These are phyloP conservation scores for Serripes groenlandicus DNA, from an alignment of 2,888 invertebrate genomes.

Conservation along the genomic window DNA sequence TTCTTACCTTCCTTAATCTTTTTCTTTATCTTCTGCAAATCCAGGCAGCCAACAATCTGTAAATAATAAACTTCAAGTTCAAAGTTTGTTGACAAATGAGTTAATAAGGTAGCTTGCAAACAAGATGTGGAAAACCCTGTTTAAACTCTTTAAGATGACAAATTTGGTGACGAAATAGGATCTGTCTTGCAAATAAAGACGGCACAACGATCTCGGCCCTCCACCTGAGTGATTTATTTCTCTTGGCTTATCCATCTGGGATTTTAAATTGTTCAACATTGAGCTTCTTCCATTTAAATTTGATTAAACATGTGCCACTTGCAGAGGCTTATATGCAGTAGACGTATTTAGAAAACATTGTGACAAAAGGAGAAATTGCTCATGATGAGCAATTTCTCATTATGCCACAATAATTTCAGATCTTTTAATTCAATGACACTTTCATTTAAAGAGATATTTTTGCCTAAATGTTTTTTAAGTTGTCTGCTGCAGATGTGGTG, in stretches of 20 bases:
- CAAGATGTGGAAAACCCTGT: not conserved
- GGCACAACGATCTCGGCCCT: not conserved
- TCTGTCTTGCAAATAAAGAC: not conserved
- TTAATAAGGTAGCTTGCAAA: slow-evolving; percentile 20
- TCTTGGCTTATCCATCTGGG: not conserved
- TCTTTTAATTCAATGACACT: no score
- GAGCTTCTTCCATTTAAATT: not conserved
- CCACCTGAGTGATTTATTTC: no score
- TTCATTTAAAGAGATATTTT: no score
- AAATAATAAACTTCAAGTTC: slow-evolving; percentile 22
- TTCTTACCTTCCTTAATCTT: slow-evolving; percentile 12
- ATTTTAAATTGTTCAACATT: not conserved
- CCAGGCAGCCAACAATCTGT: not conserved
- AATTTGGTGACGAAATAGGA: slow-evolving; percentile 9
- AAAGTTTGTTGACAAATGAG: slow-evolving; percentile 29
- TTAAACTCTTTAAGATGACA: not conserved
- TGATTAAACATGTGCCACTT: not conserved
- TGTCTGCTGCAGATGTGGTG: no score
- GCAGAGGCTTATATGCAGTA: not conserved
- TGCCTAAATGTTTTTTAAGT: no score
- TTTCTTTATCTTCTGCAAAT: slow-evolving; percentile 15
- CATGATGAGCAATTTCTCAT: no score
- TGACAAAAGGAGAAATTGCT: not conserved
- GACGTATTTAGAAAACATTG: not conserved
- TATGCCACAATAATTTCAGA: no score